Percentiles rank a stretch among this genome's conserved stretches.
Evolutionary conservation across 2,888 invertebrate genomes (phyloP).

Genomic region (Drosophila parthenogenetica): DNA sequence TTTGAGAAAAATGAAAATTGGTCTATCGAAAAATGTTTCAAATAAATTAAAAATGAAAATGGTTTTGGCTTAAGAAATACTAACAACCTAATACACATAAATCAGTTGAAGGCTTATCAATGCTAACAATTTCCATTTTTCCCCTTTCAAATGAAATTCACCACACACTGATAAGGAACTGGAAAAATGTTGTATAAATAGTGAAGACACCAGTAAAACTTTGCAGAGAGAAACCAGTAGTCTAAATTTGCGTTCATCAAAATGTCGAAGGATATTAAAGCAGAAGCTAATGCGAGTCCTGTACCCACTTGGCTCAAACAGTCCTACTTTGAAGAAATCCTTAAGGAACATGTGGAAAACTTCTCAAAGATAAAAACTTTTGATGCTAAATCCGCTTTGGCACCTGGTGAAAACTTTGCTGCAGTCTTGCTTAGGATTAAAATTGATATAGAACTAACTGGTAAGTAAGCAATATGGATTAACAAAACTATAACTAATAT

Average conservation of each 20-base stretch:
- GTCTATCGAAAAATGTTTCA: too few relatives aligned
- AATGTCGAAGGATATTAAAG: neutral
- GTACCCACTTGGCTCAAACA: conserved; percentile 72
- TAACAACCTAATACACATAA: neutral
- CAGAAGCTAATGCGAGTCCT: conserved; percentile 12
- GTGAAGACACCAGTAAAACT: conserved; percentile 4
- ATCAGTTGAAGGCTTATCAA: neutral
- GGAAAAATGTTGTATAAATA: conserved; percentile 13
- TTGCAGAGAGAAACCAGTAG: neutral
- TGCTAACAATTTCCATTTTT: too few relatives aligned
- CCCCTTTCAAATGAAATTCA: neutral
- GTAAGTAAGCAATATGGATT: conserved; percentile 25
- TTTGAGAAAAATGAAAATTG: too few relatives aligned
- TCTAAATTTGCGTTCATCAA: neutral
- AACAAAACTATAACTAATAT: too few relatives aligned
- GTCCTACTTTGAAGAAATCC: conserved; percentile 63
- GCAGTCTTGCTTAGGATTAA: conserved; percentile 71
- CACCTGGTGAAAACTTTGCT: conserved; percentile 79
- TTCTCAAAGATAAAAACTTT: conserved; percentile 65
- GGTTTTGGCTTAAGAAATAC: neutral
- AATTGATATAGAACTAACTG: conserved; percentile 64
- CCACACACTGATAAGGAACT: neutral
- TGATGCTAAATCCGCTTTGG: conserved; percentile 54
- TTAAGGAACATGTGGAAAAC: conserved; percentile 49
- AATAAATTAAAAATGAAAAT: too few relatives aligned